Evolutionary conservation across 2,888 invertebrate species (phyloP), one percentile per base, ranked within the genome.

Genomic region (Eledone cirrhosa): DNA sequence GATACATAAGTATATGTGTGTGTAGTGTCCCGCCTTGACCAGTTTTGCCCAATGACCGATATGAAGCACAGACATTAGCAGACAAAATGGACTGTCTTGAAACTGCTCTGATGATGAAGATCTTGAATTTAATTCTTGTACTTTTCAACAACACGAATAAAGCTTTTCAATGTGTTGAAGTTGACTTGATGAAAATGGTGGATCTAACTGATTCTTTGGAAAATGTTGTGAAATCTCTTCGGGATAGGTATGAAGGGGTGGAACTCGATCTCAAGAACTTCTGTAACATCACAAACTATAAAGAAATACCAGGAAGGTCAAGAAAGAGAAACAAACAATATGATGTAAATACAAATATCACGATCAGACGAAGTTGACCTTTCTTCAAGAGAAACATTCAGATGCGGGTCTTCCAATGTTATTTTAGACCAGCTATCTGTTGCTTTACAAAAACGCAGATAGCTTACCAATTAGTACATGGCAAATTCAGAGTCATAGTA

Each of bases 181-280:
- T 69, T 69, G 69, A 69, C 69, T 11, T 69, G 5, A 8, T 24
- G 13, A 69, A 69, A 5, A 11, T 14, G 19, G 27, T 69, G 69
- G 69, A 69, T 69, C 69, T 69, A 14, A 69, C 27, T 69, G 69
- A 69, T 69, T 69, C 69, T 69, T 29, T 69, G 69, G 16, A 31
- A 69, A 69, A 69, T n/a, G n/a, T 69, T 69, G 24, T 69, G 5
- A 3, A 69, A 8, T 4, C 5, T 5, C 69, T 4, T 69, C 13
- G 4, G 27, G 27, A 4, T 69, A 3, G 19, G 69, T 69, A 8
- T 69, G 69, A 27, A 8, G 69, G 27, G 69, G 3, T 8, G 22
- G 4, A 69, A 8, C 69, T 14, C 24, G 69, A 14, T 8, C 24
- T 11, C 16, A 8, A 11, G 3, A 8, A 8, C 69, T 69, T 69